These are phyloP conservation scores for Hyposmocoma kahamanoa DNA, from an alignment of 1,140 invertebrate genomes.

Conservation along the genomic window DNA sequence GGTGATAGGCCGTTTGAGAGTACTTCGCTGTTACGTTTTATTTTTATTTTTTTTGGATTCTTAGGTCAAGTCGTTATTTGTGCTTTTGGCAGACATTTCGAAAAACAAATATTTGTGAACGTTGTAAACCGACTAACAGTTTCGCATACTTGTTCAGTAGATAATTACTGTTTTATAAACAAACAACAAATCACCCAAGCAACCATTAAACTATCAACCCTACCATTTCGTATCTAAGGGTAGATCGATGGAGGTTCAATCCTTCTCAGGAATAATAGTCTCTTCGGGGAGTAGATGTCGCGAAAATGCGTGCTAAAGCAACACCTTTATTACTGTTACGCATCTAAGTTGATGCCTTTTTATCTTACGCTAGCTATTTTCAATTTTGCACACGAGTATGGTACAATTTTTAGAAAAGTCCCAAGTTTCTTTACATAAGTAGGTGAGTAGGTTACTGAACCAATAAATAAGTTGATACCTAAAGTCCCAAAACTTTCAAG, in stretches of 20 bases:
- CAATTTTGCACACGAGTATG: no score
- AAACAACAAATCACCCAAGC: not conserved
- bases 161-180: not conserved
- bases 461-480: no score
- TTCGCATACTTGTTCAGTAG: not conserved
- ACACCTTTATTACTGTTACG: slow-evolving; percentile 13
- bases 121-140: not conserved
- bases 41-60: not conserved
- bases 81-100: not conserved
- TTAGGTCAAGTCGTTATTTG: not conserved
- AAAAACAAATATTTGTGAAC: not conserved
- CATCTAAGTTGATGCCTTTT: no score
- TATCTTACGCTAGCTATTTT: no score
- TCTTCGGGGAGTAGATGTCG: slow-evolving; percentile 9
- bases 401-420: no score
- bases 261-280: slow-evolving; percentile 11
- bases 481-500: no score
- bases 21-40: no score
- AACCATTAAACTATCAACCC: not conserved
- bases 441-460: no score
- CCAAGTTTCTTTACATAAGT: no score
- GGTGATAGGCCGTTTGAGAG: no score
- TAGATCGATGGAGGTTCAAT: slow-evolving; percentile 4
- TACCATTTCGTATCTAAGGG: not conserved
- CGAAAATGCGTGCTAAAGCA: slow-evolving; percentile 9